phyloP scores from a whole-genome alignment of 1,140 invertebrate genomes.

The Brachionus koreanus region DNA sequence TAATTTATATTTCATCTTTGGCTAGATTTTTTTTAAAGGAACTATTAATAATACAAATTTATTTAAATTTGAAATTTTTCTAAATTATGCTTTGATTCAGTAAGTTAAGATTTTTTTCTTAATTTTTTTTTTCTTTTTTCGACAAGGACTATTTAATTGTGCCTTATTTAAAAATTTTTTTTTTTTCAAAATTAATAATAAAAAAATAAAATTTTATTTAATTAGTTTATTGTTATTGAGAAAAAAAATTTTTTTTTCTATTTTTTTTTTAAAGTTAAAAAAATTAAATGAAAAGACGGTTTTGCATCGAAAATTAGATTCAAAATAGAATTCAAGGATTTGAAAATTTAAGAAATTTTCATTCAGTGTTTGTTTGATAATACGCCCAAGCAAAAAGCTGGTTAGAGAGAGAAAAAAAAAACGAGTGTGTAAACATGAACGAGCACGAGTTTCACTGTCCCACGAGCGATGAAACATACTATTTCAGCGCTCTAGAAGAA shows the following conservation, averaged over 20 bases:
- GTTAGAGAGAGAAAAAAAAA: neutral
- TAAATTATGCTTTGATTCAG: neutral
- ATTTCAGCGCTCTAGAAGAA: slow-evolving; percentile 37
- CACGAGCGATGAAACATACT: slow-evolving; percentile 26
- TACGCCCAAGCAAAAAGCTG: neutral
- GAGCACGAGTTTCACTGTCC: neutral
- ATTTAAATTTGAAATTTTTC: neutral
- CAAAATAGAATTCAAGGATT: neutral
- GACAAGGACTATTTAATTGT: neutral
- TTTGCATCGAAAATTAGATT: neutral
- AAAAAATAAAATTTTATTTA: no score
- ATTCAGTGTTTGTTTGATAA: neutral
- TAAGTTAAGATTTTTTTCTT: neutral
- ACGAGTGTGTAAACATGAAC: neutral
- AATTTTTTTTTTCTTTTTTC: neutral
- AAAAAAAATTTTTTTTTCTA: neutral
- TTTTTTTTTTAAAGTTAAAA: neutral
- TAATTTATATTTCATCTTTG: neutral
- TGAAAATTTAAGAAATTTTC: neutral
- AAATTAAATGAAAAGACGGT: neutral
- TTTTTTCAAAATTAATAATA: no score
- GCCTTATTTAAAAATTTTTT: no score
- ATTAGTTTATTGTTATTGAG: no score
- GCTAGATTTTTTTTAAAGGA: neutral
- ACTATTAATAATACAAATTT: neutral